Conservation (phyloP, 2,113 vertebrate genomes). For the Amazona vittata region DNA sequence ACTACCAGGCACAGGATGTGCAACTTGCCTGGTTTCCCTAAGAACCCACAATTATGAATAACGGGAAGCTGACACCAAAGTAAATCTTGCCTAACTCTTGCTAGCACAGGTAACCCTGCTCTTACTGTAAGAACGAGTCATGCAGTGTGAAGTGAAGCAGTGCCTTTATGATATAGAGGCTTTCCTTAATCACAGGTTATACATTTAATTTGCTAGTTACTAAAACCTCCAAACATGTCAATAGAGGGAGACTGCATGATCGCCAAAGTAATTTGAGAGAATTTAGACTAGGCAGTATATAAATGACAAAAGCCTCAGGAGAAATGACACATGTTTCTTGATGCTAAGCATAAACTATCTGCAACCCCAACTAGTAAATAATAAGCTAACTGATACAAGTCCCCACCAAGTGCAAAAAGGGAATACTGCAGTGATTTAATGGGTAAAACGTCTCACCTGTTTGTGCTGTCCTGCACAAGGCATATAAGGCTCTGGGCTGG, state of each 20-base stretch:
- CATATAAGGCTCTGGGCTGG: background rate
- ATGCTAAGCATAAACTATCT: background rate
- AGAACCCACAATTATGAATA: accelerated
- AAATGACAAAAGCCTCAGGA: slow-evolving; percentile 1
- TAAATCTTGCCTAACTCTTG: background rate
- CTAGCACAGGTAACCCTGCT: background rate
- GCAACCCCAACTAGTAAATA: background rate
- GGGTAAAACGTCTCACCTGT: background rate
- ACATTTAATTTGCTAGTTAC: background rate
- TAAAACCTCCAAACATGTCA: slow-evolving; percentile 17
- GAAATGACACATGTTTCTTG: background rate
- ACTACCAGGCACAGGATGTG: background rate
- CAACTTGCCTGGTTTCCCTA: background rate
- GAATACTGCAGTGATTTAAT: background rate
- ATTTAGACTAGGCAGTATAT: background rate
- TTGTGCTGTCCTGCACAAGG: background rate
- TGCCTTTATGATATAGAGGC: background rate
- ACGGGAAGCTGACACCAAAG: background rate
- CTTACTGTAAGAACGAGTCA: background rate
- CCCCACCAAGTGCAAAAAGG: background rate
- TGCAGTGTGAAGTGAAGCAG: background rate
- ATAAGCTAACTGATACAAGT: background rate
- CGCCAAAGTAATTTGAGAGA: background rate
- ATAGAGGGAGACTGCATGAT: background rate
- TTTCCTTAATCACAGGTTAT: background rate